Evolutionary conservation across 2,888 invertebrate genomes (phyloP), one percentile per base, ranked within the genome.

Genomic region (Machimus atricapillus): DNA sequence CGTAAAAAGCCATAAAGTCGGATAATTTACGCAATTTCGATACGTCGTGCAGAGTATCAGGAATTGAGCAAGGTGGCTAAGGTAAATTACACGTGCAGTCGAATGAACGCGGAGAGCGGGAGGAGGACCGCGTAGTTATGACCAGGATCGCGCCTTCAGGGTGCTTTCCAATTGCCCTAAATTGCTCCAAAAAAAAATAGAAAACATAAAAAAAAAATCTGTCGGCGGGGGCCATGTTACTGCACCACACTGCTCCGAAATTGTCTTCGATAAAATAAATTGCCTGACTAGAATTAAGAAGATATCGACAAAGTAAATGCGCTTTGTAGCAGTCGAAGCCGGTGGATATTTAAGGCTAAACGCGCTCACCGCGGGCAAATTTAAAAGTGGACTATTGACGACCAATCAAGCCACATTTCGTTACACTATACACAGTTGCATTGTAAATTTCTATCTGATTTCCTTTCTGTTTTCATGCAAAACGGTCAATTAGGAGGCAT

Each of bases 11-110:
- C 37, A 73, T 83, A 83, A 83, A 83, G 46, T 40, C 40, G 37
- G 83, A 73, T 66, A 83, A 83, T 83, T 83, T 83, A 83, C 83
- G 83, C 83, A 83, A 83, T 73, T 73, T 66, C 52, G 83, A 83
- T 83, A 66, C 40, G 83, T 37, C 73, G 37, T 37, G 58, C n/a
- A n/a, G n/a, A 73, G 66, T 66, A 37, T 83, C 58, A 73, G 83
- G 83, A 40, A 83, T 73, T 58, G 52, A 83, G 73, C n/a, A 83
- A 73, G 83, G 73, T 83, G 83, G 83, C 40, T 83, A 7, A 19
- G 40, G 83, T 66, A 83, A 83, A 83, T 83, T 83, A 43, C 83
- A 83, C 40, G 43, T 58, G 37, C 34, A 82, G 40, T 66, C 83
- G 66, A 83, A 83, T 83, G 8, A 66, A 5, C 46, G n/a, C 8